Evolutionary conservation across 2,888 invertebrate genomes (phyloP).

Genomic region (Caenorhabditis wallacei): DNA sequence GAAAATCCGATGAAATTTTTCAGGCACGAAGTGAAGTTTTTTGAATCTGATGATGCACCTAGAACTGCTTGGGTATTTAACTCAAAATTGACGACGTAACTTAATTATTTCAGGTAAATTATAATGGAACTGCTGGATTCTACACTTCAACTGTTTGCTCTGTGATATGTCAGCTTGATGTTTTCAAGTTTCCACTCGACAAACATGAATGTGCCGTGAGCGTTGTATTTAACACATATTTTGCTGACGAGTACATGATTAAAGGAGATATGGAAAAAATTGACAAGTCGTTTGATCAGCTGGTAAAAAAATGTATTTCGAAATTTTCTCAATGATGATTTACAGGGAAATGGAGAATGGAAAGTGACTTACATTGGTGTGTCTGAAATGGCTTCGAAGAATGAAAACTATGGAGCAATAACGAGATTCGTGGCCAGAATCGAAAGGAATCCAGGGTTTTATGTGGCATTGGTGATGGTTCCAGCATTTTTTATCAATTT

Average conservation of each 20-base stretch:
- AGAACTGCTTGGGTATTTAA: conserved; percentile 42
- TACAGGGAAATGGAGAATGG: conserved; percentile 60
- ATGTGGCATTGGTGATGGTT: conserved; percentile 58
- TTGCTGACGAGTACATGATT: conserved; percentile 36
- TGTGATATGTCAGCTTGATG: conserved; percentile 39
- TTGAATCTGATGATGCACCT: conserved; percentile 37
- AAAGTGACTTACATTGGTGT: conserved; percentile 48
- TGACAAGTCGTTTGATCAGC: neutral
- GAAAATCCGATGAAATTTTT: neutral
- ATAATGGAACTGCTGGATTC: conserved; percentile 49
- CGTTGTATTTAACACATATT: conserved; percentile 48
- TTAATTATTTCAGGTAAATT: conserved; percentile 23
- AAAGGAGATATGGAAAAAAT: conserved; percentile 16
- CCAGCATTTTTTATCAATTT: conserved; percentile 61
- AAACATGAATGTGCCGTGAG: conserved; percentile 45
- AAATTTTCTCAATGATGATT: too few species aligned
- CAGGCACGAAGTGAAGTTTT: conserved; percentile 52
- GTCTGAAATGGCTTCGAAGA: neutral
- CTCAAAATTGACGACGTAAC: too few species aligned
- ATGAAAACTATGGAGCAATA: neutral
- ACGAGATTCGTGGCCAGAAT: conserved; percentile 32
- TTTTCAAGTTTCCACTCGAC: conserved; percentile 48
- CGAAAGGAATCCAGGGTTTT: conserved; percentile 61
- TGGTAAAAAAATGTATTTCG: too few species aligned
- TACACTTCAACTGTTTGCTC: conserved; percentile 50